These are phyloP conservation scores for Enhydra lutris DNA, from an alignment of 2,113 vertebrate genomes.

Conservation along the genomic window DNA sequence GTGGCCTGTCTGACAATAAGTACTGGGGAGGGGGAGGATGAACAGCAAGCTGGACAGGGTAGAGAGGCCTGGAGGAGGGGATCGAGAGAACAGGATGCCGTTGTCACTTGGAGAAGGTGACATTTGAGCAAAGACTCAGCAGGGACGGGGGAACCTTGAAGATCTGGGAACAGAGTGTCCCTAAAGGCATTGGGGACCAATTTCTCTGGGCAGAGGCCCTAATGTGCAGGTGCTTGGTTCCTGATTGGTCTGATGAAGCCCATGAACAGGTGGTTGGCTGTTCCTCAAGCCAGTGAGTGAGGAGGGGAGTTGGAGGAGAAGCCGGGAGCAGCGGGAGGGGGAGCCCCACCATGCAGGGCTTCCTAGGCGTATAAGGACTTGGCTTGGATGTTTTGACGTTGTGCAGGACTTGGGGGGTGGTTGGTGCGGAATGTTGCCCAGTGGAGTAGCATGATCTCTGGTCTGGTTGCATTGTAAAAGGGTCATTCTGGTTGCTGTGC, in stretches of 20 bases:
- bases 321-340: not conserved
- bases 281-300: not conserved
- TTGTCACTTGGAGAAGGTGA: not conserved
- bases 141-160: not conserved
- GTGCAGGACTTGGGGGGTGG: fast-evolving
- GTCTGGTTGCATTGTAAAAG: not conserved
- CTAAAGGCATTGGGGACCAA: not conserved
- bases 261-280: not conserved
- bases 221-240: not conserved
- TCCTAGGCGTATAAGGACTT: not conserved
- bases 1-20: not conserved
- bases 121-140: not conserved
- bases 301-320: no score
- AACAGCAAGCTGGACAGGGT: not conserved
- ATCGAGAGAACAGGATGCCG: not conserved
- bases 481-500: not conserved
- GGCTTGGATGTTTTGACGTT: not conserved
- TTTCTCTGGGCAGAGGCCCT: not conserved
- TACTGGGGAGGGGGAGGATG: fast-evolving
- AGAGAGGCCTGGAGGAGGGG: not conserved
- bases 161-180: not conserved
- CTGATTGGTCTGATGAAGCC: not conserved
- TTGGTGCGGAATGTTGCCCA: not conserved
- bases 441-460: fast-evolving
- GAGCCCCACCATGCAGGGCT: not conserved